Base-by-base conservation (phyloP, 2,797 vertebrate genomes). In the Mycteria americana region DNA sequence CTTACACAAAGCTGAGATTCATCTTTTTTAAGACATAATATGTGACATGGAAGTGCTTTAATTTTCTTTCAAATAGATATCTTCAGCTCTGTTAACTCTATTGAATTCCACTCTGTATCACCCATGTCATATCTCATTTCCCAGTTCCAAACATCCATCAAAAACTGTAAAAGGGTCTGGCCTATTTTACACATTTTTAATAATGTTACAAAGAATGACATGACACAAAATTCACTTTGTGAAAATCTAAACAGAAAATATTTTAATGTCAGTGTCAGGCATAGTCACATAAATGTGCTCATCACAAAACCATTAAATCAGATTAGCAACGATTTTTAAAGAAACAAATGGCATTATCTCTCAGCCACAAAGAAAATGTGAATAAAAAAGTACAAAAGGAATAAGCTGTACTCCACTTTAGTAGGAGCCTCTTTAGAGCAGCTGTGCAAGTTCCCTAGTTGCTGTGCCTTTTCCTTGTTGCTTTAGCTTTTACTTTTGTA, bases 111-210 rank as follows among this genome's bases (percentile, higher is more conserved):
- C 28, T 86, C 18, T 73, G 8, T 88, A 67, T 86, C 59, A 84
- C 28, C 22, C 73, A 92, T 67, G 50, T 94, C 83, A 59, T 88
- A 94, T 84, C 76, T 94, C 46, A 81, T 92, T 90, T 93, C 67
- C n/a, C 51, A 88, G 23, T 69, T 86, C 28, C 63, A 95, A 94
- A 79, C 25, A 96, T 85, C 63, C 56, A 92, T 96, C 83, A 92
- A 86, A 79, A 59, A 76, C 70, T 88, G 11, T 77, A 76, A 95
- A 93, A 92, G 80, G 83, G 59, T 95, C 92, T 95, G 92, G 89
- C 39, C 77, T 79, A 86, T 85, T 96, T 95, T 84, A 86, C 88
- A 85, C 59, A 8, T 92, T 92, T 91, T 95, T 79, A 94, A 96
- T 90, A 84, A 73, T 27, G 17, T 94, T 94, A 96, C 33, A 73